Base-by-base conservation (phyloP, 2,797 vertebrate species). In the Acrocephalus scirpaceus region DNA sequence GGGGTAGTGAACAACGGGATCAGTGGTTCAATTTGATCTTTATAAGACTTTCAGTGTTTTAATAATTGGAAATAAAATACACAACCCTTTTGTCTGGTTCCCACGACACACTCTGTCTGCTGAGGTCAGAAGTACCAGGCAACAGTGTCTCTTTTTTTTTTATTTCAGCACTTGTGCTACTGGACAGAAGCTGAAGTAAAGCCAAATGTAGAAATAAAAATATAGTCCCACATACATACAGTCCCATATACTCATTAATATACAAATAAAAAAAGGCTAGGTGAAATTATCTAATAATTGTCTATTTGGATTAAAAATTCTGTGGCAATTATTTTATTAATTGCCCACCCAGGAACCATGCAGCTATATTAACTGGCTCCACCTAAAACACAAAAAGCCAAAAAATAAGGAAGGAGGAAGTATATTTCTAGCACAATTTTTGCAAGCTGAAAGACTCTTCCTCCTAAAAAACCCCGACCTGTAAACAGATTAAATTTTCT, bases 161-260 rank as follows among this genome's bases (percentile, higher is more conserved):
- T 13, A 72, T 93, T 96, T 96, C 95, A 96, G 95, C 88, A 97
- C 94, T 82, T 73, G 3, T 16, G 5, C n/a, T 71, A 36, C 60
- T 95, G 93, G 95, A 88, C 92, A 96, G 94, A 95, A 93, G 57
- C 80, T 70, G 30, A 85, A 86, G 23, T 11, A 48, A 91, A 79
- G 36, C 22, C 62, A 74, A 77, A 70, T 17, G 3, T 11, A 53
- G 27, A 86, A 47, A 67, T 18, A 45, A 88, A 51, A 85, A 36
- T 27, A 10, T 0, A 71, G 50, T 8, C 16, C 11, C 22, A 13
- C 2, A 2, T 44, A 27, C 5, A 14, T 5, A 56, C 13, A 42
- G 19, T 42, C 19, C 20, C 26, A 32, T 29, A 10, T n/a, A 38
- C 2, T 44, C 50, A 44, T 4, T 71, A 79, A 16, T 9, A 56